Base-by-base conservation (phyloP, 2,888 invertebrate genomes). In the Gerris lacustris region DNA sequence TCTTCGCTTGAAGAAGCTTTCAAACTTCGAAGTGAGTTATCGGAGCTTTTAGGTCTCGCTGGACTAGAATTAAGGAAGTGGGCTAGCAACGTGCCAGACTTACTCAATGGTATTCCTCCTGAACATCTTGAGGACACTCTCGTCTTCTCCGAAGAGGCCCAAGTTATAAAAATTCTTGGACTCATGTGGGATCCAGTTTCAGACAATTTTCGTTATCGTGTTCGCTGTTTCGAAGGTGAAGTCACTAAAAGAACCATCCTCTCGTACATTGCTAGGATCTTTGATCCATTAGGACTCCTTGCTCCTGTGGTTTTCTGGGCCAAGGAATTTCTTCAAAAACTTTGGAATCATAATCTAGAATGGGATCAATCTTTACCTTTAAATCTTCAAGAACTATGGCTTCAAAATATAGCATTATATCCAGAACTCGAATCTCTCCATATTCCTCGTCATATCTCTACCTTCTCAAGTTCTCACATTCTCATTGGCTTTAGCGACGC, bases 401-500 rank as follows among this genome's bases (percentile, higher is more conserved):
- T 31, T 9, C 17, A 7, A 0, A 70, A 70, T 44, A 62, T 63
- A 11, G 55, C 9, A 45, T 17, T 66, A 18, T 18, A 72, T 55
- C 68, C 66, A n/a, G 43, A 66, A 15, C 43, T 72, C 7, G 55
- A 62, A 6, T 15, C 44, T 7, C 44, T 72, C 31, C n/a, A 15
- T 17, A 72, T 71, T 66, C 67, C 72, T 64, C 72, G 71, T 15
- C 62, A 63, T 62, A 5, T 69, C 6, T 62, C 18, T 9, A 43
- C 2, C 17, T 66, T 47, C n/a, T 11, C 18, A 0, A 45, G 15
- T 0, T 44, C n/a, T 63, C 63, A 67, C 18, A 69, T 74, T 67
- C 68, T 74, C n/a, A 73, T 73, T 55, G 76, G 75, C 0, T 76
- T 76, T 71, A 63, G 73, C 6, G 76, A 76, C 45, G 76, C 76